A percentile compares a stretch with the other conserved stretches of the same genome.
Conservation (phyloP, 1,140 invertebrate genomes). For the Saccostrea echinata region DNA sequence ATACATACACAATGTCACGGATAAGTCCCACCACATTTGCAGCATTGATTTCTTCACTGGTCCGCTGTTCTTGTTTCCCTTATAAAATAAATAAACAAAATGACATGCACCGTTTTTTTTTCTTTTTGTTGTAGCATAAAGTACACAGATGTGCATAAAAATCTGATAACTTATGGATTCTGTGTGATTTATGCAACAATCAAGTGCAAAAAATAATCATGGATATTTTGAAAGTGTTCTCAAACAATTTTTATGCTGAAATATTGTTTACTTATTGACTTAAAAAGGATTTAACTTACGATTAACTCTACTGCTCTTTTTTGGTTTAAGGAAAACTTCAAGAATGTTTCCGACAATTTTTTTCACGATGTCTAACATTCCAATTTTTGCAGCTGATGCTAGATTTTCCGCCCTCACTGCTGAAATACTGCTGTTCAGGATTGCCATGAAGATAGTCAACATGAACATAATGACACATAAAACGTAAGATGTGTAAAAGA, state of each 20-base stretch:
- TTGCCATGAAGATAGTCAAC: slow-evolving; percentile 90
- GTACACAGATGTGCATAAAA: too few species aligned
- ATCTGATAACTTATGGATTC: too few species aligned
- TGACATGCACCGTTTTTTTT: too few species aligned
- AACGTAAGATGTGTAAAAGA: slow-evolving; percentile 88
- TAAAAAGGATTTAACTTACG: not conserved
- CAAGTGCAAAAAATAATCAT: too few species aligned
- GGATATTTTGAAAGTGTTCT: too few species aligned
- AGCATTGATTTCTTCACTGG: not conserved
- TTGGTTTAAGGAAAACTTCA: not conserved
- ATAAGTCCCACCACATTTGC: not conserved
- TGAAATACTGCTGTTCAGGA: slow-evolving; percentile 86
- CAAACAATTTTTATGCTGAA: too few species aligned
- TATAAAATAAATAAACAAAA: not conserved
- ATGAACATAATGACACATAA: slow-evolving; percentile 89
- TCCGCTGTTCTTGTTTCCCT: not conserved
- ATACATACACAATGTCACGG: not conserved
- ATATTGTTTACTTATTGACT: too few species aligned
- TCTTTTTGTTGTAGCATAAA: too few species aligned
- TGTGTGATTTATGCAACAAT: too few species aligned
- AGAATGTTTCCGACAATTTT: slow-evolving; percentile 52
- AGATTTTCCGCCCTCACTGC: slow-evolving; percentile 53
- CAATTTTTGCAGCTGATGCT: slow-evolving; percentile 60
- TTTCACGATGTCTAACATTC: slow-evolving; percentile 58
- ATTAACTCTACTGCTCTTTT: not conserved